Conservation (phyloP, 1,140 invertebrate genomes). For the Euglossa dilemma region DNA sequence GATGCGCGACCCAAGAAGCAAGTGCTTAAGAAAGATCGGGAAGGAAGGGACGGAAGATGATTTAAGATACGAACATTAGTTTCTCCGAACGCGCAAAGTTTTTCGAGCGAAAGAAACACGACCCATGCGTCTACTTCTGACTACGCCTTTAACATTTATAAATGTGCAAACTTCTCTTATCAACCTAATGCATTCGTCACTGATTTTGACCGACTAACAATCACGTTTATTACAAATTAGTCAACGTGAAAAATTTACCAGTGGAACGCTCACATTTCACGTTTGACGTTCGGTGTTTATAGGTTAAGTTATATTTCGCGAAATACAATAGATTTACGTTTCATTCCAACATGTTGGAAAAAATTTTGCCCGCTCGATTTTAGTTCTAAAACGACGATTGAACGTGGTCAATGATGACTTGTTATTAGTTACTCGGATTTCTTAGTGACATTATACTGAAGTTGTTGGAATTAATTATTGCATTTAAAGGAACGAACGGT, state of each 20-base stretch:
- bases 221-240: not conserved
- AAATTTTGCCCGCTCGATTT: too few species aligned
- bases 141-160: not conserved
- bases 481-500: too few species aligned
- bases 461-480: too few species aligned
- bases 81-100: not conserved
- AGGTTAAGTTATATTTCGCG: not conserved
- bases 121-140: not conserved
- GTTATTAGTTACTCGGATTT: too few species aligned
- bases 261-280: too few species aligned
- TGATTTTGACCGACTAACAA: too few species aligned
- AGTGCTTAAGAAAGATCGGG: not conserved
- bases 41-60: not conserved
- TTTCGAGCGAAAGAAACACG: not conserved
- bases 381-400: too few species aligned
- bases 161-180: not conserved
- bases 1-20: not conserved
- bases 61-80: not conserved
- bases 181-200: not conserved
- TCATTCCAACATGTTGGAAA: too few species aligned
- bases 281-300: too few species aligned
- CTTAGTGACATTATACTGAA: too few species aligned
- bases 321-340: too few species aligned
- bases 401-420: too few species aligned
- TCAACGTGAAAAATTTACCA: not conserved